Conservation (phyloP, 1,140 invertebrate species). For the Pogonognathellus flavescens region DNA sequence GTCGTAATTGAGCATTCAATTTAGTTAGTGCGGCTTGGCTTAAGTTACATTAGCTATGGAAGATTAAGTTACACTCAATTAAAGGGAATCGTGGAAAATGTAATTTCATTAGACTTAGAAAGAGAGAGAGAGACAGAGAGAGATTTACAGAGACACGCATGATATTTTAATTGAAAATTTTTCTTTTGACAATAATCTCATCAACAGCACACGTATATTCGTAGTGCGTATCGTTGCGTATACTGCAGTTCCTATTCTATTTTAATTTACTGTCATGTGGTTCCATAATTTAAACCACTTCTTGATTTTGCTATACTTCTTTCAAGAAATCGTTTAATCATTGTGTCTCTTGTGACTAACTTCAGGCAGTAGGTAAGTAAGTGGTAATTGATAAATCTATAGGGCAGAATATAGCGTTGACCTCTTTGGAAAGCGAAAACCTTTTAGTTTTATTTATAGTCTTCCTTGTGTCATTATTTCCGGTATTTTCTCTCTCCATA, state of each 20-base stretch:
- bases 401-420: background rate
- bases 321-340: background rate
- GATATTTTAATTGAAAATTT: constrained; percentile 44
- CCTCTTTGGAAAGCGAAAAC: constrained; percentile 43
- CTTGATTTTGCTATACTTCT: background rate
- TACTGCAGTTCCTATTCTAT: background rate
- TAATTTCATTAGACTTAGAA: constrained; percentile 21
- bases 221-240: background rate
- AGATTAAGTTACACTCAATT: constrained; percentile 49
- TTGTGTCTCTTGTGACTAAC: background rate
- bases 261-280: background rate
- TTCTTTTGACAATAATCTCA: constrained; percentile 1
- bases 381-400: constrained; percentile 12
- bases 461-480: constrained; percentile 36
- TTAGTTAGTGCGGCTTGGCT: constrained; percentile 22
- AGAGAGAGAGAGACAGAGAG: constrained; percentile 9
- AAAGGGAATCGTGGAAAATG: constrained; percentile 42
- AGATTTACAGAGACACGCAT: constrained; percentile 2
- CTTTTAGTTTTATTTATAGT: constrained; percentile 40
- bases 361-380: background rate
- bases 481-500: background rate
- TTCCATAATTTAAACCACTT: background rate
- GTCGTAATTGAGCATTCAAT: constrained; percentile 39
- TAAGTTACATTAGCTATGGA: constrained; percentile 5
- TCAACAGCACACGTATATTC: background rate